Conservation (phyloP, 1,140 invertebrate genomes). For the Ruditapes philippinarum region DNA sequence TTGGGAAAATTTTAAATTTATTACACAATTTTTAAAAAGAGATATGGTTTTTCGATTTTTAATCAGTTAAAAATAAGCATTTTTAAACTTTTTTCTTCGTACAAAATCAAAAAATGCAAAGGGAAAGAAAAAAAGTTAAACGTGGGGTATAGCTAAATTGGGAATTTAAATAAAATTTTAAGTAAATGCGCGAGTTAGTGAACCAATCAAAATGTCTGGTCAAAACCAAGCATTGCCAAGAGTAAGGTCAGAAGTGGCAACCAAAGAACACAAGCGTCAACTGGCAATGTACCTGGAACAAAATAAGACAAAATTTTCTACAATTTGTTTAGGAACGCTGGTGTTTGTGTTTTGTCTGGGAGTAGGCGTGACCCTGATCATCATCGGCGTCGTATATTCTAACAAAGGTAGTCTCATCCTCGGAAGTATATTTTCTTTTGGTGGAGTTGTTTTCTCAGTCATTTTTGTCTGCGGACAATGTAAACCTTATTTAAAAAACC, state of each 20-base stretch:
- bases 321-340: neutral
- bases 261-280: neutral
- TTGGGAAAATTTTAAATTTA: no score
- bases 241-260: neutral
- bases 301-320: neutral
- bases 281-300: neutral
- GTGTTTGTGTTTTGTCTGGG: neutral
- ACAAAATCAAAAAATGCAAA: no score
- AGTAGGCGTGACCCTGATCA: neutral
- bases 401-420: neutral
- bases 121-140: no score
- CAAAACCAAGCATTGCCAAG: neutral
- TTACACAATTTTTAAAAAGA: no score
- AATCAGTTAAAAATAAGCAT: no score
- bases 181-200: no score
- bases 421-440: conserved; percentile 27
- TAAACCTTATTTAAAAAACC: conserved; percentile 29
- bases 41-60: no score
- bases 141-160: no score
- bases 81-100: no score
- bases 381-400: neutral
- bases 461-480: neutral
- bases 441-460: neutral
- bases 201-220: no score
- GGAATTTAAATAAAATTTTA: no score